Conservation (phyloP, 2,888 invertebrate genomes). For the Glaucopsyche alexis region DNA sequence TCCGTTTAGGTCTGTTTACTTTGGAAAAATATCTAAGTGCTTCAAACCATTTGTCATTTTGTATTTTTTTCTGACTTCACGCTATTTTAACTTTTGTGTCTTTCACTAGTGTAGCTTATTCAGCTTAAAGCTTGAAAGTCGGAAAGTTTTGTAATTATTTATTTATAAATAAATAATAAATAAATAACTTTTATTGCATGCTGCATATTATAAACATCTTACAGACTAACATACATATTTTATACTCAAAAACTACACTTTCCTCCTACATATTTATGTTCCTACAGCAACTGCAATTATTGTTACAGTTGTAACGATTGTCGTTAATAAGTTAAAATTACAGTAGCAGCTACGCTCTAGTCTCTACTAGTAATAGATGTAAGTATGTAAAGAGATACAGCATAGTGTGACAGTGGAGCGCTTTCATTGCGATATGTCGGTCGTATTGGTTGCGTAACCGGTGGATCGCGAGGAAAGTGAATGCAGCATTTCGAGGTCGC, state of each 20-base stretch:
- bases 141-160: no score
- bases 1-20: neutral
- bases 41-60: neutral
- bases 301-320: neutral
- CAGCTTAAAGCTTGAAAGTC: no score
- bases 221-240: no score
- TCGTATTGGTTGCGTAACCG: conserved; percentile 74
- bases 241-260: no score
- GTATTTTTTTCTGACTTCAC: neutral
- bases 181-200: no score
- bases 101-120: no score
- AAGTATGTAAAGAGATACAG: conserved; percentile 36
- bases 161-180: no score
- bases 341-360: neutral
- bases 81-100: no score
- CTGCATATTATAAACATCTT: no score
- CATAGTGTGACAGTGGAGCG: conserved; percentile 43
- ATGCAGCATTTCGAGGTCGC: conserved; percentile 78
- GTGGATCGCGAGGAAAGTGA: conserved; percentile 76
- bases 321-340: neutral
- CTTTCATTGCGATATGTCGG: conserved; percentile 66
- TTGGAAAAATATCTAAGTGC: neutral
- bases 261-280: no score
- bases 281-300: neutral
- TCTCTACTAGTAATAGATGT: neutral